Evolutionary conservation across 2,888 invertebrate species (phyloP), one percentile per base, ranked within the genome.

Genomic region (Cheilosia soror): DNA sequence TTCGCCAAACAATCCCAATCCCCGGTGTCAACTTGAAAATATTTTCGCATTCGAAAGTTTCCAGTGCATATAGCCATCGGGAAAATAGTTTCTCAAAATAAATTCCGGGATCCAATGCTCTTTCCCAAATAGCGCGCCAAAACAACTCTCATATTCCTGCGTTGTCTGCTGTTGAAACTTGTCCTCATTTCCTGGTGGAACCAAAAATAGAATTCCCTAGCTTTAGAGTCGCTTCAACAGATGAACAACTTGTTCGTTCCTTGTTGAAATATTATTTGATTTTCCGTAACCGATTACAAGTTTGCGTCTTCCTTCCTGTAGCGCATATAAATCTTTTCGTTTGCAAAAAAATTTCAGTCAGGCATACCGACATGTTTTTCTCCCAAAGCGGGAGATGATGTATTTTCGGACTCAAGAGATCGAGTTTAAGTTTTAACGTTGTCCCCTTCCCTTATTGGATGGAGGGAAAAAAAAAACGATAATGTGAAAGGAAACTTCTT

Each of bases 191-290:
- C 13, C 25, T 5, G 44, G 5, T 13, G 44, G 44, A 55, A 11
- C 20, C 3, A 53, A 9, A 31, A 58, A 25, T 1, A 55, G 51
- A 42, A 20, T 58, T 72, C n/a, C 4, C 25, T 49, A 66, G 42
- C 29, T 63, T 33, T 20, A 4, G 15, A 33, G 27, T 37, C 47
- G 37, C 15, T 53, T 77, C 84, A 85, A 81, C 81, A 85, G 85
- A 85, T 77, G 85, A 85, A 76, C 66, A 81, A 85, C 62, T 85
- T 85, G 76, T 77, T 72, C 85, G 72, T 57, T 76, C 33, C 53
- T 65, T 72, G 66, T 77, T 71, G 76, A 72, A 85, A 68, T 85
- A 81, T 85, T 85, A 85, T 76, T 85, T 80, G 85, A 85, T 85
- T 85, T 81, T 72, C 81, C 72, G 60, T 69, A 85, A 81, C 66